Percentiles rank a stretch among this genome's conserved stretches.
phyloP scores from a whole-genome alignment of 2,888 invertebrate species.

The Poecilobothrus nobilitatus region DNA sequence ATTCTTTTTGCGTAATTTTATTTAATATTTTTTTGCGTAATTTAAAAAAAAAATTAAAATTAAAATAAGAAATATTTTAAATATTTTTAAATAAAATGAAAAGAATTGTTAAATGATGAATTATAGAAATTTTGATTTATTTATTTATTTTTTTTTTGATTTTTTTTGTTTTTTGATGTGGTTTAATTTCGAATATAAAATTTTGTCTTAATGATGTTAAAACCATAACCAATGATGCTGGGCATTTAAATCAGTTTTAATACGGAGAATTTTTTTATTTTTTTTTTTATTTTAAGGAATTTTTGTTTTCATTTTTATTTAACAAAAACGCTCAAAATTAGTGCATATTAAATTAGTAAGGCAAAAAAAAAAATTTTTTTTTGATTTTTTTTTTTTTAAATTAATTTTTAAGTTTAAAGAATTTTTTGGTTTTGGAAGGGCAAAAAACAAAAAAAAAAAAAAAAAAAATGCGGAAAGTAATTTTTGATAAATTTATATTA shows the following conservation, averaged over 20 bases:
- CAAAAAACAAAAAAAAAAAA: background rate
- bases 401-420: background rate
- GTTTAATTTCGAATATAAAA: too few species aligned
- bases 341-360: background rate
- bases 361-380: background rate
- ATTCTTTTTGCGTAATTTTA: background rate
- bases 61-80: background rate
- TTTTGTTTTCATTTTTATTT: too few species aligned
- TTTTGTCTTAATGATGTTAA: too few species aligned
- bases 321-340: background rate
- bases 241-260: too few species aligned
- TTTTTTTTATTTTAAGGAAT: too few species aligned
- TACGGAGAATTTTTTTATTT: too few species aligned
- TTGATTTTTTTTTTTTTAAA: background rate
- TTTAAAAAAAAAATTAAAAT: background rate
- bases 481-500: background rate
- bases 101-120: constrained; percentile 6
- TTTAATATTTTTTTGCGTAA: background rate
- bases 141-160: background rate
- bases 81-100: background rate
- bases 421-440: too few species aligned
- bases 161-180: too few species aligned
- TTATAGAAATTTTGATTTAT: background rate
- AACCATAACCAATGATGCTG: too few species aligned
- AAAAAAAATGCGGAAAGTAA: background rate